Evolutionary conservation across 2,113 vertebrate species (phyloP), one percentile per base, ranked within the genome.

Genomic region (Hirundichthys speculiger): DNA sequence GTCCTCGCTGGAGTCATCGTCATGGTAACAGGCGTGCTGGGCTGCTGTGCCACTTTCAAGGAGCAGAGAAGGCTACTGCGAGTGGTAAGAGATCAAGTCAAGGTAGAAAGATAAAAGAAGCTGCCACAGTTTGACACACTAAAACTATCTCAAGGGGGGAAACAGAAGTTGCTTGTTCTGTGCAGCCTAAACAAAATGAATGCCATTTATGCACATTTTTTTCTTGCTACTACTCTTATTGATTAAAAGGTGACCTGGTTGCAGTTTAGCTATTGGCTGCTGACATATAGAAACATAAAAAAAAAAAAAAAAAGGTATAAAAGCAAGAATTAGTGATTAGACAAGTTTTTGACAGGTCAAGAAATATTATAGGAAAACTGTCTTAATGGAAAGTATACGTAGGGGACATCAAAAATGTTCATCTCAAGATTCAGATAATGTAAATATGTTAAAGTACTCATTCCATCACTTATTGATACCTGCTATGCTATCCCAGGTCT

Each of bases 11-110:
- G 98, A 14, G 90, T 90, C 14, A 95, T 97, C 0, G 98, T 99
- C 88, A 99, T 99, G 97, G 92, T 98, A 77, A 99, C 97, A 0
- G 96, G 97, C 25, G 91, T 96, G 62, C 93, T 99, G 48, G 98
- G 97, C 57, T 99, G 98, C 92, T 99, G 96, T 18, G 97, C 96
- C 81, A 99, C 96, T 45, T 98, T 98, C 90, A 99, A 98, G 88
- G 98, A 98, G 82, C 92, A 94, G 58, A 93, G 94, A 70, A 94
- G 91, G 58, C 91, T 99, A 64, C 94, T 99, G n/a, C 92, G 93
- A 88, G 94, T 95, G 95, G 98, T 99, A 83, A 94, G 95, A 69
- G 60, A 69, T 73, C 66, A 61, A 27, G 19, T 64, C 73, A 38
- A 42, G 58, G 22, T 14, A 15, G 55, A 56, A 52, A 56, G 38